A percentile compares a stretch with the other conserved stretches of the same genome.
phyloP scores from a whole-genome alignment of 2,888 invertebrate genomes.

The Hemicrepidius hirtus region DNA sequence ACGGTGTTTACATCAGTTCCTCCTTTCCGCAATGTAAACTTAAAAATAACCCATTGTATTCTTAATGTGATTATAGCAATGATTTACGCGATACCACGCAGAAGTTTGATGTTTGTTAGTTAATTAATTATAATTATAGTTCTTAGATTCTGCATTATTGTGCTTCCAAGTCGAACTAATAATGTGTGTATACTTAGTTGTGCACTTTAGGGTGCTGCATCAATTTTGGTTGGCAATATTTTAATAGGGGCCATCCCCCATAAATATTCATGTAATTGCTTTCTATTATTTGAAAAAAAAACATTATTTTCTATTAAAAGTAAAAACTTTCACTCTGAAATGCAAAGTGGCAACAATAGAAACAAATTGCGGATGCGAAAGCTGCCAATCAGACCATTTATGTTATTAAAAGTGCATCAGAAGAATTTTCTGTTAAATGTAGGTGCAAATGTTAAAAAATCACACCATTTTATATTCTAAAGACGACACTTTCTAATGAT shows the following conservation, averaged over 20 bases:
- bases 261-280: background rate
- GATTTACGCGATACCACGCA: too few relatives aligned
- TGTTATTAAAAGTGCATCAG: slow-evolving; percentile 17
- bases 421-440: slow-evolving; percentile 13
- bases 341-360: slow-evolving; percentile 13
- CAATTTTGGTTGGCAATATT: too few relatives aligned
- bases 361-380: slow-evolving; percentile 24
- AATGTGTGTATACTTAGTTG: too few relatives aligned
- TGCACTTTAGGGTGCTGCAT: too few relatives aligned
- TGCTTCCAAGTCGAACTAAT: too few relatives aligned
- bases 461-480: background rate
- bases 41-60: background rate
- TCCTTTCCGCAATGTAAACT: slow-evolving; percentile 6
- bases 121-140: too few relatives aligned
- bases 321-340: slow-evolving; percentile 14
- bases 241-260: too few relatives aligned
- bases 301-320: background rate
- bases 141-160: too few relatives aligned
- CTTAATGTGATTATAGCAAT: background rate
- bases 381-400: slow-evolving; percentile 10
- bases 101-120: too few relatives aligned
- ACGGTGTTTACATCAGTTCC: slow-evolving; percentile 13
- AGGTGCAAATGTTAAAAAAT: slow-evolving; percentile 16
- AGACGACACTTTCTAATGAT: slow-evolving; percentile 26
- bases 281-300: background rate